Evolutionary conservation across 2,888 invertebrate genomes (phyloP).

Genomic region (Alsophila aescularia): DNA sequence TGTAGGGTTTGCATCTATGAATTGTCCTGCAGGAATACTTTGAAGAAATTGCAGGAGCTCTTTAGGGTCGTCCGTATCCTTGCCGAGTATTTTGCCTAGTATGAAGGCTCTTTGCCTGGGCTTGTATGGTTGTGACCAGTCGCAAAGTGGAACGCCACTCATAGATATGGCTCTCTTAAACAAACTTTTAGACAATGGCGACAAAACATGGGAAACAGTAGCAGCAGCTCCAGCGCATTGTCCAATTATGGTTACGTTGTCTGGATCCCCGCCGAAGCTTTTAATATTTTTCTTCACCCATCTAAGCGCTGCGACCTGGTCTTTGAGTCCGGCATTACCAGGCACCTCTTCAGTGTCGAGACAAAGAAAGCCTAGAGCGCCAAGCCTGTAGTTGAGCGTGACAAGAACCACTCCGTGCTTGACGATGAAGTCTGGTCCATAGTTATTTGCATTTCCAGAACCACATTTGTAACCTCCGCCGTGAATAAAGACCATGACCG

Average conservation of each 20-base stretch:
- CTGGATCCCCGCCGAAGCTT: slow-evolving; percentile 54
- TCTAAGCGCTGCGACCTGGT: slow-evolving; percentile 53
- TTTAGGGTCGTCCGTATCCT: slow-evolving; percentile 50
- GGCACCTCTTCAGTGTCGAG: slow-evolving; percentile 54
- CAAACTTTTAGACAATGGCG: slow-evolving; percentile 56
- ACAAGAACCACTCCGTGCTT: slow-evolving; percentile 54
- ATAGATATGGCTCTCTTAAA: slow-evolving; percentile 52
- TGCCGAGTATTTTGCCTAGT: slow-evolving; percentile 55
- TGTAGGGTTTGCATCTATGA: slow-evolving; percentile 45
- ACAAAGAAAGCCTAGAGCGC: slow-evolving; percentile 52
- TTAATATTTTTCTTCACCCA: slow-evolving; percentile 56
- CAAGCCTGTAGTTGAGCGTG: slow-evolving; percentile 59
- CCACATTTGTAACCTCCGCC: slow-evolving; percentile 59
- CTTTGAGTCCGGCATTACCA: slow-evolving; percentile 59
- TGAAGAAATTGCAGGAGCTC: slow-evolving; percentile 57
- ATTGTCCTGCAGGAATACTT: slow-evolving; percentile 49
- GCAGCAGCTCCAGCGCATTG: slow-evolving; percentile 57
- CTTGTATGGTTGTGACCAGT: slow-evolving; percentile 51
- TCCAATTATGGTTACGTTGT: slow-evolving; percentile 59
- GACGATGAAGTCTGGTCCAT: slow-evolving; percentile 60
- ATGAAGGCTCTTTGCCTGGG: slow-evolving; percentile 50
- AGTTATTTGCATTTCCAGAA: slow-evolving; percentile 49
- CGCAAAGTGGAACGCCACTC: slow-evolving; percentile 54
- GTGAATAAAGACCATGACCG: slow-evolving; percentile 63
- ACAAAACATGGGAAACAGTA: slow-evolving; percentile 47